Evolutionary conservation across 1,140 invertebrate genomes (phyloP), one percentile per base, ranked within the genome.

Genomic region (Latrodectus geometricus): DNA sequence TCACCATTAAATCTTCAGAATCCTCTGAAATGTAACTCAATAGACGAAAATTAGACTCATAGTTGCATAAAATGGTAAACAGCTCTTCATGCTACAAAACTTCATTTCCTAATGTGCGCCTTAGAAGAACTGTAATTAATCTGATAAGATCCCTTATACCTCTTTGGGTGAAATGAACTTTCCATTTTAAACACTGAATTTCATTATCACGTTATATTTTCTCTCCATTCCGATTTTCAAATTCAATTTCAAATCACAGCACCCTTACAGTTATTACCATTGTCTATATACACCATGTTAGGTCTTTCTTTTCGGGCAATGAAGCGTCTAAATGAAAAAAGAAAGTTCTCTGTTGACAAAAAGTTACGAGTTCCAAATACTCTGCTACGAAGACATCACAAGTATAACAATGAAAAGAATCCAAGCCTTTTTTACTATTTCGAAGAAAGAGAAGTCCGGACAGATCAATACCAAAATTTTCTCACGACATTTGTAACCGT

Each of bases 231-330:
- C 56, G n/a, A 8, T 15, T 54, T 56, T 76, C 8, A 7, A 76
- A 56, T 4, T 54, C 9, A 21, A 8, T 35, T 9, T n/a, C n/a
- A n/a, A n/a, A n/a, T n/a, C n/a, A 2, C 9, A 3, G 68, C 5
- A 35, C 8, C 72, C 9, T 4, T 17, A 74, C 54, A 74, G 48
- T 74, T 74, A 8, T 0, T 35, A 12, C 72, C 23, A n/a, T 74
- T 74, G 21, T 48, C 8, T 11, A 23, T 15, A n/a, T 74, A 48
- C 9, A 73, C 20, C 5, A 11, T 9, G 9, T 8, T 8, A 7
- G 70, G 21, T 66, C 76, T 61, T 78, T 21, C 76, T 21, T 21
- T n/a, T n/a, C n/a, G n/a, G n/a, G n/a, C n/a, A n/a, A n/a, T n/a
- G n/a, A n/a, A n/a, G n/a, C n/a, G n/a, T n/a, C n/a, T n/a, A n/a